Percentiles rank a stretch among this genome's conserved stretches.
These are phyloP conservation scores for Chauna torquata DNA, from an alignment of 2,113 vertebrate species.

Conservation along the genomic window DNA sequence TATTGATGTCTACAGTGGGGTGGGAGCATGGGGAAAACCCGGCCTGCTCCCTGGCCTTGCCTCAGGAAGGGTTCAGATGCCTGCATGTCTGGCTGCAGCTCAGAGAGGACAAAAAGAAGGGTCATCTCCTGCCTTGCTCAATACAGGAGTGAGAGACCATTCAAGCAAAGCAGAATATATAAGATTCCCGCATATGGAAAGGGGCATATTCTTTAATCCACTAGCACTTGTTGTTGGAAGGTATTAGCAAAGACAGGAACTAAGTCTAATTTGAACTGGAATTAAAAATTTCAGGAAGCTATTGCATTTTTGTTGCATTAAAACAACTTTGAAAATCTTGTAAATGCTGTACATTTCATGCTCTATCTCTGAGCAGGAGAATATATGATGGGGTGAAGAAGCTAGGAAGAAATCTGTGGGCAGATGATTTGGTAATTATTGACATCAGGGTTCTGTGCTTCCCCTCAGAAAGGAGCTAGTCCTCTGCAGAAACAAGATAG, in stretches of 20 bases:
- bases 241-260: background rate
- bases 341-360: background rate
- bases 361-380: background rate
- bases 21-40: background rate
- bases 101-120: background rate
- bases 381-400: background rate
- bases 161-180: background rate
- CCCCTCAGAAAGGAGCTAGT: background rate
- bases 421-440: background rate
- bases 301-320: background rate
- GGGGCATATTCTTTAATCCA: background rate
- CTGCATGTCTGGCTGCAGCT: background rate
- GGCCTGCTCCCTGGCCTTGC: background rate
- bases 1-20: no score
- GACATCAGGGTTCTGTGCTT: background rate
- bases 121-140: background rate
- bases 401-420: background rate
- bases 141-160: background rate
- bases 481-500: background rate
- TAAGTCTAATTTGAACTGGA: background rate
- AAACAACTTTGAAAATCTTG: background rate
- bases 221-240: background rate
- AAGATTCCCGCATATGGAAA: background rate
- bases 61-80: background rate
- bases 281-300: background rate